Evolutionary conservation across 2,888 invertebrate genomes (phyloP).

Genomic region (Lasiommata megera): DNA sequence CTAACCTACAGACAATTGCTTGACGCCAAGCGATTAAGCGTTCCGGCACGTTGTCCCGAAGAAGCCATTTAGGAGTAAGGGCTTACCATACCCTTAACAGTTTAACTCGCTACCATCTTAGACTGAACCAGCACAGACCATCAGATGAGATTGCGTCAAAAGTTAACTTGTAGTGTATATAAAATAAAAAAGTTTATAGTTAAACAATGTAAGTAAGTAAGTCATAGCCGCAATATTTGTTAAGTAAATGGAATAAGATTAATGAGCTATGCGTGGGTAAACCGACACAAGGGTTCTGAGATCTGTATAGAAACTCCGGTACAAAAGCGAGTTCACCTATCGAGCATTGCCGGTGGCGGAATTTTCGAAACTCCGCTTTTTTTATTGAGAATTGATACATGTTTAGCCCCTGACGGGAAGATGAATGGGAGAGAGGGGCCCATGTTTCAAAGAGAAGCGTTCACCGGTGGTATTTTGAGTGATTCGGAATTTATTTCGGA

Average conservation of each 20-base stretch:
- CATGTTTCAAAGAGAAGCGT: background rate
- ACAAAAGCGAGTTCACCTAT: background rate
- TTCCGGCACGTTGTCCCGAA: no score
- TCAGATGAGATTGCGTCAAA: no score
- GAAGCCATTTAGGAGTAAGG: no score
- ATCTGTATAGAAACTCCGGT: background rate
- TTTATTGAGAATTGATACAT: background rate
- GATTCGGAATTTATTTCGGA: background rate
- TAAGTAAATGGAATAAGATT: background rate
- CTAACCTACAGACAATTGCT: no score
- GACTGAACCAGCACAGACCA: no score
- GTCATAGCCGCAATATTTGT: background rate
- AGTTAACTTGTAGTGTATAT: no score
- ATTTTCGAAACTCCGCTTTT: background rate
- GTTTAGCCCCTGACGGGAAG: background rate
- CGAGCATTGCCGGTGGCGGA: background rate
- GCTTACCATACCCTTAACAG: no score
- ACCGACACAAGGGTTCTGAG: background rate
- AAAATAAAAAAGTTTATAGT: no score
- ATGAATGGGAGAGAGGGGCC: background rate
- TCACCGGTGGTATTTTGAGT: background rate
- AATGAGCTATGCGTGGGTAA: background rate
- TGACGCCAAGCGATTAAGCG: no score
- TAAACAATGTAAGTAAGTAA: no score
- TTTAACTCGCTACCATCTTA: no score